Evolutionary conservation across 2,888 invertebrate genomes (phyloP), one percentile per base, ranked within the genome.

Genomic region (Phania funesta): DNA sequence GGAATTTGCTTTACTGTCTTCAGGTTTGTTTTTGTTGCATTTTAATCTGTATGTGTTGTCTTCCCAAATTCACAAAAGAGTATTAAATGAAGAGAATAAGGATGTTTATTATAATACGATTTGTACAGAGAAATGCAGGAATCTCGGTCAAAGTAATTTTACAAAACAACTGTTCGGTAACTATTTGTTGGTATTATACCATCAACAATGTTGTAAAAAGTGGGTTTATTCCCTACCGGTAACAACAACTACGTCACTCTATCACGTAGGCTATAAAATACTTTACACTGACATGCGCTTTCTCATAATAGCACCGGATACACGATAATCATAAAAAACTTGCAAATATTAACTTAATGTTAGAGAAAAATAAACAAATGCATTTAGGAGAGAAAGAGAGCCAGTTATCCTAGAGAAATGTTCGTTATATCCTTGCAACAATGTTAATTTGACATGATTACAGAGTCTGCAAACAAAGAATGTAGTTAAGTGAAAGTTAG

Each of bases 81-180:
- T 58, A 58, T 65, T 71, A 73, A 65, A 62, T 32, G 22, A 38
- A 65, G 71, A 71, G 71, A 64, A 52, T 35, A 24, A 22, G 24
- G 20, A 46, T 29, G 65, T 41, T 44, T 35, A n/a, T 48, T 50
- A 44, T 44, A 71, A 58, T 64, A 13, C 11, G 29, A 62, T 64
- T 56, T 46, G n/a, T 58, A 26, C 78, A 67, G 78, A 68, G 48
- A 48, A 65, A 81, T 68, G 83, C 64, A 65, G 80, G 44, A 83
- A 87, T 90, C 87, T 90, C 90, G 90, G 90, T 90, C 90, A 90
- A 90, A 90, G 90, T 90, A 90, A 90, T 88, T 88, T 90, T 90
- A 90, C 90, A 90, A 87, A 88, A 87, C 86, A 85, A 84, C 67
- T 79, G 82, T 78, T 81, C 60, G 58, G 58, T 48, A 60, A 73